Base-by-base conservation (phyloP, 2,888 invertebrate species). In the Macrosiphum euphorbiae region DNA sequence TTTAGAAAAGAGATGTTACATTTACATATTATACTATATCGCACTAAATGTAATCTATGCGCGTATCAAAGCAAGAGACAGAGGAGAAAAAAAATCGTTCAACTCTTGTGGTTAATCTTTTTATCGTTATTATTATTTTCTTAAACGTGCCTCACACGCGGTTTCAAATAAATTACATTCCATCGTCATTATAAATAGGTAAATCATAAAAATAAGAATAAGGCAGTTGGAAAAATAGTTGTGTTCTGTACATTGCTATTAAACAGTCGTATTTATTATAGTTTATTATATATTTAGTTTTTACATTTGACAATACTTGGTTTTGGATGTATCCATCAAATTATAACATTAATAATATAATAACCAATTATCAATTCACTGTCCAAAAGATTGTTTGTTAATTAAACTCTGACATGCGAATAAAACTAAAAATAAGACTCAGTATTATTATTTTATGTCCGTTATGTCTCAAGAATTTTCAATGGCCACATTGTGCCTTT, bases 91-190 rank as follows among this genome's bases (percentile, higher is more conserved):
- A 35, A 78, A 52, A 55, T 47, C 24, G 10, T 84, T 52, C 28
- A 0, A 8, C 55, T 16, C 8, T 44, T n/a, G 16, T 41, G 0
- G 41, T 91, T 84, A 55, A 41, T 41, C 0, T 41, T 3, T 55
- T 84, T 84, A 26, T 84, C 28, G n/a, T 55, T 35, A 67, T 61
- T 90, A 35, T 88, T 88, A 88, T 88, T 52, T 61, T 61, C 28
- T 61, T n/a, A 44, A 41, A 90, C 47, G 11, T 47, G 16, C 47
- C 28, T 61, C 20, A n/a, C 55, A 90, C 61, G 2, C 44, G 8
- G 2, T 24, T 8, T 26, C 7, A 78, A 20, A 35, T 16, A 35
- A 35, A 35, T 35, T 78, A 78, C 2, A 35, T 78, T 35, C 10
- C 20, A 35, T 16, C n/a, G 16, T n/a, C 16, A 67, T 67, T 16